These are phyloP conservation scores for Heliconius congener DNA, from an alignment of 1,140 invertebrate genomes.

Conservation along the genomic window DNA sequence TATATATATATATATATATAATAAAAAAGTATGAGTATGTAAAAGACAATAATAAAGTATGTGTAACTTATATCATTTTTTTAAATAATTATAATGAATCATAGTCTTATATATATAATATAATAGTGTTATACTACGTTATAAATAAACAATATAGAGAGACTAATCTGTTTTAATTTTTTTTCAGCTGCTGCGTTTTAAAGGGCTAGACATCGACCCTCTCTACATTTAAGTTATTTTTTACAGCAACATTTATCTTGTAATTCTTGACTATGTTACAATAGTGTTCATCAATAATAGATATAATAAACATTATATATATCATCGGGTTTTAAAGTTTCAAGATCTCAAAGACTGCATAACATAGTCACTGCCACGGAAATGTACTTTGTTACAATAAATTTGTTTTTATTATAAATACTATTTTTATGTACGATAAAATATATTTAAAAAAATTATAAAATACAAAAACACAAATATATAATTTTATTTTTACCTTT, in stretches of 20 bases:
- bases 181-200: conserved; percentile 79
- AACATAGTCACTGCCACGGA: conserved; percentile 77
- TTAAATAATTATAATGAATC: too few species aligned
- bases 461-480: conserved; percentile 52
- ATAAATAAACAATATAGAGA: not conserved
- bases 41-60: too few species aligned
- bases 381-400: conserved; percentile 69
- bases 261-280: conserved; percentile 71
- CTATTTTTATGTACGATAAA: conserved; percentile 73
- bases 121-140: too few species aligned
- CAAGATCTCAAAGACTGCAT: conserved; percentile 77
- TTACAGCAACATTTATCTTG: conserved; percentile 59
- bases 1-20: too few species aligned
- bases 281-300: conserved; percentile 31
- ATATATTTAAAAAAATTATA: conserved; percentile 73
- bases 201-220: conserved; percentile 57
- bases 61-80: too few species aligned
- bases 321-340: conserved; percentile 43
- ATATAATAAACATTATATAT: conserved; percentile 1
- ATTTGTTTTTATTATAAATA: conserved; percentile 73
- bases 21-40: too few species aligned
- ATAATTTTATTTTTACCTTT: conserved; percentile 39
- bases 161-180: conserved; percentile 37
- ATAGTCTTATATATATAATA: too few species aligned
- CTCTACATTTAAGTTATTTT: conserved; percentile 55